Evolutionary conservation across 2,888 invertebrate genomes (phyloP), one percentile per base, ranked within the genome.

Genomic region (Mellilla xanthometata): DNA sequence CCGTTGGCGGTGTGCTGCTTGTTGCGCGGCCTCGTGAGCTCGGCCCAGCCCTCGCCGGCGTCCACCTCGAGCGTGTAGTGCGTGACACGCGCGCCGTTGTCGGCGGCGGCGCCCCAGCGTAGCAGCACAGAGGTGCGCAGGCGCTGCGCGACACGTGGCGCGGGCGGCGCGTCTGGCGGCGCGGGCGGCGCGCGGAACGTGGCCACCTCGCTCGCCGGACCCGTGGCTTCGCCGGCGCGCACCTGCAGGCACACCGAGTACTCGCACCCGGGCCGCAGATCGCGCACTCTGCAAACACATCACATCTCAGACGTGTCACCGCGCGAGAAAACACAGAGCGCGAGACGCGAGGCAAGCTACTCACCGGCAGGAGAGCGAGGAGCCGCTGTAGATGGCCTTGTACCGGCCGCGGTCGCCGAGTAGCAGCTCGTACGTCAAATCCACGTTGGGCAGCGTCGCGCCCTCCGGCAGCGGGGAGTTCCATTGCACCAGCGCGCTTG

Each of bases 401-500:
- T 95, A 96, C 70, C 95, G 94, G 72, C 95, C 95, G 60, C 96
- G 95, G 68, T 95, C 96, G 63, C 94, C 94, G 53, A 97, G 91
- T 53, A 95, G 90, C 51, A 97, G 93, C 73, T 96, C 96, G 80
- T 96, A 97, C 24, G 93, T 93, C 56, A 96, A 87, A 58, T 95
- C 94, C 49, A 76, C 71, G 52, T 76, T 78, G 33, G 88, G 88
- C 35, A 83, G 69, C 8, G 78, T 72, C 38, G 86, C 79, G 33
- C 84, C 92, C 82, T 78, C 93, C 2, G 88, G 85, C 49, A 85
- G 64, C 3, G 87, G 76, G 26, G 94, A 93, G 66, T 93, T 93
- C 95, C 97, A 95, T 69, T 95, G 93, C 62, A 97, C 93, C 76
- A 96, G 93, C 71, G 96, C 97, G 85, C 95, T 95, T 58, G 95